These are phyloP conservation scores for Ia io DNA, from an alignment of 2,113 vertebrate genomes.

Conservation along the genomic window DNA sequence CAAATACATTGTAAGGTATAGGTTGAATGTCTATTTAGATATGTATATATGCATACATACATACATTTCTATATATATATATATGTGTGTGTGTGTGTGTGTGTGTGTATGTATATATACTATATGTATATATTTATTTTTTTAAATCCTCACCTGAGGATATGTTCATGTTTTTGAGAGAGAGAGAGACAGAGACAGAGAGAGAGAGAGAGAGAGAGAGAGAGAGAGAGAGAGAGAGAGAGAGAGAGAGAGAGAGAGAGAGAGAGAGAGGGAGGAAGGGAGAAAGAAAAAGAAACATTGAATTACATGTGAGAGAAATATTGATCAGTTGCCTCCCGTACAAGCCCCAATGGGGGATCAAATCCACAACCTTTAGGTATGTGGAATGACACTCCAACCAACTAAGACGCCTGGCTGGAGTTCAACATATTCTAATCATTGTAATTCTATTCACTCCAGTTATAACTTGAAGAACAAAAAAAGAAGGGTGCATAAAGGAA, in stretches of 20 bases:
- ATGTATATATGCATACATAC: background rate
- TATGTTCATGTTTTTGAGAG: too few species aligned
- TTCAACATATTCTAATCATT: background rate
- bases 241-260: too few species aligned
- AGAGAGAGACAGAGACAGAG: too few species aligned
- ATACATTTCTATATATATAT: too few species aligned
- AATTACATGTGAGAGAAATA: too few species aligned
- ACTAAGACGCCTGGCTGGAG: background rate
- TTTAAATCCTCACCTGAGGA: background rate
- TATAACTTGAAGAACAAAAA: background rate
- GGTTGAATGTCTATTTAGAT: background rate
- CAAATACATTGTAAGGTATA: background rate
- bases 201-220: too few species aligned
- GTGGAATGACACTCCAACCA: background rate
- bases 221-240: too few species aligned
- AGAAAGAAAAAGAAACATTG: too few species aligned
- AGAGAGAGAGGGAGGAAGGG: too few species aligned
- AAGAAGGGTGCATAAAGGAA: background rate
- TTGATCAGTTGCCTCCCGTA: background rate
- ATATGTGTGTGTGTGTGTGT: too few species aligned
- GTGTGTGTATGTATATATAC: too few species aligned
- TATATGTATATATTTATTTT: background rate
- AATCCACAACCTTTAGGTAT: background rate
- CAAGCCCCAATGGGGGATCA: background rate
- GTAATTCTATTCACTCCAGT: background rate